Evolutionary conservation across 2,113 vertebrate genomes (phyloP).

Genomic region (Okapia johnstoni): DNA sequence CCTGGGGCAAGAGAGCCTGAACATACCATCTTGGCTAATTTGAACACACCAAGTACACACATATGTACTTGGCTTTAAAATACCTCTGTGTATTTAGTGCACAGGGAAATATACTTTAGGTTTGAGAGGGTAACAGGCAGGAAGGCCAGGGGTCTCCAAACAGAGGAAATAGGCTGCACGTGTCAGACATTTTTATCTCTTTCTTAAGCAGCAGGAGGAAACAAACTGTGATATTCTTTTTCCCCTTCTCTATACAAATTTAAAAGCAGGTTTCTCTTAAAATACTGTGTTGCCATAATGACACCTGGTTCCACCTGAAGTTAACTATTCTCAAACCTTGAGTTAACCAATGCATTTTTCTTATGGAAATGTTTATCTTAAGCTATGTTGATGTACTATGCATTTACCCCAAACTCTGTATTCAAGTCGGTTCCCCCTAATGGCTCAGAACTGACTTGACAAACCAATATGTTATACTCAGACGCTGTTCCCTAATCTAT

Average conservation of each 20-base stretch:
- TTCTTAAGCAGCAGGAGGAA: background rate
- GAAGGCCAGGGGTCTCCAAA: background rate
- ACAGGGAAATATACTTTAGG: constrained; percentile 50
- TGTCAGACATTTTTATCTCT: background rate
- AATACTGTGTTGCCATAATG: background rate
- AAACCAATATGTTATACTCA: background rate
- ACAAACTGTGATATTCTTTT: background rate
- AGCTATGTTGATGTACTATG: background rate
- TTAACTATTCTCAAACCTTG: background rate
- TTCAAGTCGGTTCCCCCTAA: background rate
- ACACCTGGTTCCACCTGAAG: background rate
- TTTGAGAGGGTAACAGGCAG: background rate
- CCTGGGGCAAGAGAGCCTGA: background rate
- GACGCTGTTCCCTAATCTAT: background rate
- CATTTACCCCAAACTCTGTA: background rate
- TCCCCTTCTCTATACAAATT: background rate
- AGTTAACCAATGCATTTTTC: background rate
- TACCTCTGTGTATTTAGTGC: constrained; percentile 67
- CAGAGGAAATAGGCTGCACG: background rate
- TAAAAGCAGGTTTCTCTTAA: background rate
- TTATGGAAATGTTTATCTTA: background rate
- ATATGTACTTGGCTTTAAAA: constrained; percentile 54
- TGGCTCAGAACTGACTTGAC: background rate
- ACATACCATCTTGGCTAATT: background rate
- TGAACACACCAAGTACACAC: constrained; percentile 1